Evolutionary conservation across 30 jellyfish, hydroid and myxozoan species (phyloP).

Genomic region (Pelagia noctiluca): DNA sequence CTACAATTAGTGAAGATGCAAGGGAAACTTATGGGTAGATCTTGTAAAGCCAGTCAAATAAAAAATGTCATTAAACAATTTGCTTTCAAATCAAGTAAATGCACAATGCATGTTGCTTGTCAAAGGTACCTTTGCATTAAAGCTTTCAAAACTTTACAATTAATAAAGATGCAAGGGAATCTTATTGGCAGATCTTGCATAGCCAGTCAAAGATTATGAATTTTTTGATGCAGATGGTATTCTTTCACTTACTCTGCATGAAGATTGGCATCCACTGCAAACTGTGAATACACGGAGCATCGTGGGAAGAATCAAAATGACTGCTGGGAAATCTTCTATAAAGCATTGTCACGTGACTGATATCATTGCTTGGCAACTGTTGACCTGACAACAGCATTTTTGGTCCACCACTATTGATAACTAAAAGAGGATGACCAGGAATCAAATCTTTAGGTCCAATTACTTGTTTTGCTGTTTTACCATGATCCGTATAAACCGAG

Average conservation of each 20-base stretch:
- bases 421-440: slow-evolving; percentile 84
- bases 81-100: too few relatives aligned
- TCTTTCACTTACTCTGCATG: slow-evolving; percentile 79
- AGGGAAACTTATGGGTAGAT: too few relatives aligned
- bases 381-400: slow-evolving; percentile 8
- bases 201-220: background rate
- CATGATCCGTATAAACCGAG: slow-evolving; percentile 59
- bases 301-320: slow-evolving; percentile 29
- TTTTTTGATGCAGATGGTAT: background rate
- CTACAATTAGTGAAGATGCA: too few relatives aligned
- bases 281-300: slow-evolving; percentile 73
- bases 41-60: too few relatives aligned
- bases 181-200: too few relatives aligned
- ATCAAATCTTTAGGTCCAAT: slow-evolving; percentile 76
- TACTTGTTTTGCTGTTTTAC: slow-evolving; percentile 74
- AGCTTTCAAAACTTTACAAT: background rate
- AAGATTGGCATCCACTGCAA: slow-evolving; percentile 89
- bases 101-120: too few relatives aligned
- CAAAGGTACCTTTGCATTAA: too few relatives aligned
- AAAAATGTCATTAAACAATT: too few relatives aligned
- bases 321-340: slow-evolving; percentile 68
- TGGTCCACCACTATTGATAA: slow-evolving; percentile 19
- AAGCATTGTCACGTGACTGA: slow-evolving; percentile 70
- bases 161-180: too few relatives aligned
- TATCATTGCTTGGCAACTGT: slow-evolving; percentile 8